phyloP scores from a whole-genome alignment of 2,113 vertebrate genomes.

The Sebastes fasciatus region DNA sequence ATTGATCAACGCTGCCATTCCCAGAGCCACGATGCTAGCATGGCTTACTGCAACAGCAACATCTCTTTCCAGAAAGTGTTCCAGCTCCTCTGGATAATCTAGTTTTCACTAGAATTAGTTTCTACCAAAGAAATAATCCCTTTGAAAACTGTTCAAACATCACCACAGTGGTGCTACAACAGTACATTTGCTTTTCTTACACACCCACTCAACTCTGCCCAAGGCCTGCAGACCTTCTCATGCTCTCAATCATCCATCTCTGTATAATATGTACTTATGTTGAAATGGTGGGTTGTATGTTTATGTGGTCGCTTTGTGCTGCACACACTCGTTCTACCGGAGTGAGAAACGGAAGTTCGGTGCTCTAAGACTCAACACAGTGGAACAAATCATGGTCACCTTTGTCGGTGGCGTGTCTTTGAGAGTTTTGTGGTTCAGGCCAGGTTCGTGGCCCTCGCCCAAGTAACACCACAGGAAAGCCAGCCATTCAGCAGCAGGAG shows the following conservation, averaged over 20 bases:
- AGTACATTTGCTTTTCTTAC: not conserved
- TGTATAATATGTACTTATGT: constrained; percentile 9
- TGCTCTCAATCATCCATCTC: constrained; percentile 9
- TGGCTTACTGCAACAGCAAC: not conserved
- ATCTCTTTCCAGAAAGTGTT: not conserved
- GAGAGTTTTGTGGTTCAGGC: constrained; percentile 29
- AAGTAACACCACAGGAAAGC: constrained; percentile 44
- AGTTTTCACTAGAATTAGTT: not conserved
- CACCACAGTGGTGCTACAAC: not conserved
- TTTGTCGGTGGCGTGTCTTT: not conserved
- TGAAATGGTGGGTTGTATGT: constrained; percentile 34
- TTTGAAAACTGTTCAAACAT: not conserved
- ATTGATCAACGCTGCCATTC: not conserved
- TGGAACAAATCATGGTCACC: constrained; percentile 37
- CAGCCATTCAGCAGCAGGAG: constrained; percentile 58
- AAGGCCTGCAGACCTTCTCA: not conserved
- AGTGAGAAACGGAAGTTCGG: not conserved
- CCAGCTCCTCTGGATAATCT: not conserved
- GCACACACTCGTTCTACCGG: not conserved
- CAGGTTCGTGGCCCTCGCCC: constrained; percentile 56
- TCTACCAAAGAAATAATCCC: not conserved
- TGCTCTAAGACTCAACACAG: not conserved
- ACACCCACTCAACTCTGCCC: not conserved
- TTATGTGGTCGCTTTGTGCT: constrained; percentile 31
- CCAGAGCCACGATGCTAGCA: not conserved